A percentile compares a stretch with the other conserved stretches of the same genome.
phyloP scores from a whole-genome alignment of 1,140 invertebrate species.

The Lamellibrachia luymesi region DNA sequence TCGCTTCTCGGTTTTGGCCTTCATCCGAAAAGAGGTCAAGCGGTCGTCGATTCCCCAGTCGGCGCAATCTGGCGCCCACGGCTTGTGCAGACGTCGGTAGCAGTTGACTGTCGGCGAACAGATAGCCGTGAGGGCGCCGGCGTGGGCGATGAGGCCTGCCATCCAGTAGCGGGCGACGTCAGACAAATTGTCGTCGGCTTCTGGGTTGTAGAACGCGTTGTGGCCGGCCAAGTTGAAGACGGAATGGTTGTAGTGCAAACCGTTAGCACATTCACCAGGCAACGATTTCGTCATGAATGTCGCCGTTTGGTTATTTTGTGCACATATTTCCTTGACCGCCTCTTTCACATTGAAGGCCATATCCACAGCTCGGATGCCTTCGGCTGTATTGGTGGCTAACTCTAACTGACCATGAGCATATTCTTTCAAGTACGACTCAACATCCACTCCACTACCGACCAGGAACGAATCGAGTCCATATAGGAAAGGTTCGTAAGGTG shows the following conservation, averaged over 20 bases:
- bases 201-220: slow-evolving; percentile 27
- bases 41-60: slow-evolving; percentile 31
- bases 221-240: slow-evolving; percentile 23
- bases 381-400: slow-evolving; percentile 16
- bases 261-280: not conserved
- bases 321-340: slow-evolving; percentile 26
- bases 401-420: slow-evolving; percentile 28
- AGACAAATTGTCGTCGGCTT: slow-evolving; percentile 26
- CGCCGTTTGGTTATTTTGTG: slow-evolving; percentile 8
- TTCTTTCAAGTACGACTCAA: slow-evolving; percentile 20
- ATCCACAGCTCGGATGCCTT: slow-evolving; percentile 25
- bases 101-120: slow-evolving; percentile 31
- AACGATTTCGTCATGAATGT: slow-evolving; percentile 31
- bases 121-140: slow-evolving; percentile 23
- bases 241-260: slow-evolving; percentile 32
- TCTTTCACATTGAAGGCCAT: slow-evolving; percentile 24
- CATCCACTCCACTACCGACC: slow-evolving; percentile 19
- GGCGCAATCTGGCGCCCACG: slow-evolving; percentile 14
- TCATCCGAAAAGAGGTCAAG: slow-evolving; percentile 22
- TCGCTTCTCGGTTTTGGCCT: slow-evolving; percentile 18
- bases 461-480: slow-evolving; percentile 19
- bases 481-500: slow-evolving; percentile 9
- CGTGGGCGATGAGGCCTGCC: slow-evolving; percentile 30
- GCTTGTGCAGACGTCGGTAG: slow-evolving; percentile 26
- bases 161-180: slow-evolving; percentile 27